Base-by-base conservation (phyloP, 1,140 invertebrate species). In the Lasioglossum albipes region DNA sequence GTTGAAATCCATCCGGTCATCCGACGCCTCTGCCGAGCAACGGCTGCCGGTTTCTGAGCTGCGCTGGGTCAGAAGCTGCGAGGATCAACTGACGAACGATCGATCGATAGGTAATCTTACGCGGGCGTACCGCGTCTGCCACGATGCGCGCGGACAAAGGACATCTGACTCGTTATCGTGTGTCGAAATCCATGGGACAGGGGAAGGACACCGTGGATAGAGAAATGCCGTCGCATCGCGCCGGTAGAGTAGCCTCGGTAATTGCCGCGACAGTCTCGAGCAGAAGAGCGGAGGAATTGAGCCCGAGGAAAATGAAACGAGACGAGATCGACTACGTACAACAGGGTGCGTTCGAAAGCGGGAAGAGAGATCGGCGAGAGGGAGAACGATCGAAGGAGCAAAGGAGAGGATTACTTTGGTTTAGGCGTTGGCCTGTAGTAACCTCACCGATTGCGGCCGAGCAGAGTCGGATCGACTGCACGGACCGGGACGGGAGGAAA, bases 381-480 rank as follows among this genome's bases (percentile, higher is more conserved):
- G 64, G 52, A 71, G 59, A 79, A 79, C 72, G 75, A 82, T 72
- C 45, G 59, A 45, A 87, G 81, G 88, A 86, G 87, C 84, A 83
- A 89, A 84, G 66, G 71, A 75, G 84, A 86, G 67, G 82, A 76
- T 88, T 87, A 84, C 87, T 91, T 90, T 89, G 87, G 90, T 88
- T 91, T 91, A 91, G 90, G 85, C 83, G 82, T 88, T 91, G 90
- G 89, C 88, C 91, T 92, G 89, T 89, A 91, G 91, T 91, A 91
- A 91, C 91, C 90, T 89, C 87, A 41, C 42, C 72, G 45, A 49
- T 12, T 49, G 45, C 45, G 79, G 72, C 54, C 75, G 83, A 85
- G 82, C 79, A 42, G 71, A 79, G 75, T 88, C 82, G 87, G 74
- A 87, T 90, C 87, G 90, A 86, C 87, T 85, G 83, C 81, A 82